phyloP scores from a whole-genome alignment of 2,888 invertebrate species.

The Theristus sp. region DNA sequence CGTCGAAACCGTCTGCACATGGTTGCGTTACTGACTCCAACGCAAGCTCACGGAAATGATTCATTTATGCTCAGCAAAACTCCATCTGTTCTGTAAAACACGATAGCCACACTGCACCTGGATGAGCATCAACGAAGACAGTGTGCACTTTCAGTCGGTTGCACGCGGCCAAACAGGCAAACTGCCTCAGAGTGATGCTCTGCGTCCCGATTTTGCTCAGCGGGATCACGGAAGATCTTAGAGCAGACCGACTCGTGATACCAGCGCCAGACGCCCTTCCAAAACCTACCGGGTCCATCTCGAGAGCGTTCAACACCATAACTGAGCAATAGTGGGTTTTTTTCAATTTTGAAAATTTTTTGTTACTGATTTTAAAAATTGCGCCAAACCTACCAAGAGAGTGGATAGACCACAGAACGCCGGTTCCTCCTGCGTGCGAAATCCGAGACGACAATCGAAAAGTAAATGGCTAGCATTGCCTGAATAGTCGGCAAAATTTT shows the following conservation, averaged over 20 bases:
- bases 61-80: no score
- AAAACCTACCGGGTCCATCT: conserved; percentile 29
- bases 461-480: conserved; percentile 30
- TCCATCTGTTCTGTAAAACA: no score
- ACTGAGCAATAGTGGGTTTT: no score
- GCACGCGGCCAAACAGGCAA: conserved; percentile 30
- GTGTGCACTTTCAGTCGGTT: conserved; percentile 24
- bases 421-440: conserved; percentile 33
- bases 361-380: no score
- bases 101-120: no score
- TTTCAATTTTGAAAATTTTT: no score
- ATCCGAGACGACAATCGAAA: conserved; percentile 32
- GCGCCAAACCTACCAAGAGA: conserved; percentile 23
- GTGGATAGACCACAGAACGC: conserved; percentile 34
- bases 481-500: conserved; percentile 3
- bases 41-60: no score
- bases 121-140: conserved; percentile 9
- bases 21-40: background rate
- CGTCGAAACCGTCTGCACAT: background rate
- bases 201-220: conserved; percentile 19
- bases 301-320: conserved; percentile 30
- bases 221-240: conserved; percentile 32
- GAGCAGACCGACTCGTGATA: conserved; percentile 34
- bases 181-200: conserved; percentile 30
- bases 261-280: conserved; percentile 33